Percentiles rank a stretch among this genome's conserved stretches.
Conservation (phyloP, 2,797 vertebrate genomes). For the Chaenodraco wilsoni region DNA sequence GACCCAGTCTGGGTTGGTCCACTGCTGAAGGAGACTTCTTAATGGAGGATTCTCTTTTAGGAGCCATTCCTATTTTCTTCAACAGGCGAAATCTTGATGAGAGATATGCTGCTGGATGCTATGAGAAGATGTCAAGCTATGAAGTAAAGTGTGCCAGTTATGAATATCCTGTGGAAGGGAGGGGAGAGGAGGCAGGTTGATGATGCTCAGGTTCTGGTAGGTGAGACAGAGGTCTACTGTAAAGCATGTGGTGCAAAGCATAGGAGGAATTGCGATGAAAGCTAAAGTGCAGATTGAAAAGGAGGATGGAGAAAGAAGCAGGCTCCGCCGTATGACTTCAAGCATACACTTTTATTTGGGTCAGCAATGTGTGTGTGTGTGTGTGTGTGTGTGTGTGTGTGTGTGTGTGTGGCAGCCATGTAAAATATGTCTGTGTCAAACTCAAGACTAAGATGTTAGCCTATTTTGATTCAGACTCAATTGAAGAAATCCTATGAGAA, state of each 20-base stretch:
- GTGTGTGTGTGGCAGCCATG: too few species aligned
- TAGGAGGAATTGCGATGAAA: slow-evolving; percentile 51
- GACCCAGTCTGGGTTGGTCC: slow-evolving; percentile 78
- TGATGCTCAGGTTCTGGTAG: slow-evolving; percentile 64
- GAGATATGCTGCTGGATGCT: slow-evolving; percentile 31
- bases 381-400: slow-evolving; percentile 9
- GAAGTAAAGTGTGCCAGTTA: slow-evolving; percentile 75
- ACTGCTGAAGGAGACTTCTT: slow-evolving; percentile 82
- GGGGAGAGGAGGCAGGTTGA: slow-evolving; percentile 21
- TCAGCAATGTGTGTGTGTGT: slow-evolving; percentile 59
- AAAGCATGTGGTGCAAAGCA: slow-evolving; percentile 29
- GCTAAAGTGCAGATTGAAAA: slow-evolving; percentile 37
- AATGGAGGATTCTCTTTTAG: slow-evolving; percentile 83
- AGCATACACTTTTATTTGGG: slow-evolving; percentile 68
- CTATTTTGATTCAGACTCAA: not conserved
- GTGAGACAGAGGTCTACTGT: slow-evolving; percentile 52
- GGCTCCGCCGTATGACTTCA: slow-evolving; percentile 47
- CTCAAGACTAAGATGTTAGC: slow-evolving; percentile 3
- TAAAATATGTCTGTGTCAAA: slow-evolving; percentile 25
- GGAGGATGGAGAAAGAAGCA: slow-evolving; percentile 47
- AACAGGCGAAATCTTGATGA: slow-evolving; percentile 7
- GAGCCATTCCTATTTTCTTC: slow-evolving; percentile 71
- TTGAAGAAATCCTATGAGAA: not conserved
- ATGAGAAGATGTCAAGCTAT: slow-evolving; percentile 43
- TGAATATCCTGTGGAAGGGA: slow-evolving; percentile 46